phyloP scores from a whole-genome alignment of 2,888 invertebrate species.

The Eugnorisma glareosa region DNA sequence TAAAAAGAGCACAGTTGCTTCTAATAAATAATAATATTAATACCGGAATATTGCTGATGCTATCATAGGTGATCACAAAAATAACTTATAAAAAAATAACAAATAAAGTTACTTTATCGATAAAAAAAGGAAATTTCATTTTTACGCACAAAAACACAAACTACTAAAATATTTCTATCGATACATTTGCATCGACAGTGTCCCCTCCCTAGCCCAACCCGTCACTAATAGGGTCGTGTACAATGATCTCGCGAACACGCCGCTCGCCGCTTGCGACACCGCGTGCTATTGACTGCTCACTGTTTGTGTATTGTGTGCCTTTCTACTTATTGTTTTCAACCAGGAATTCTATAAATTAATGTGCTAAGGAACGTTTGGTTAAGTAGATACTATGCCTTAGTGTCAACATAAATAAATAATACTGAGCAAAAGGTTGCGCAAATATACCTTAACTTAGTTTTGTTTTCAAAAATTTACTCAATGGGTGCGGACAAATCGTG shows the following conservation, averaged over 20 bases:
- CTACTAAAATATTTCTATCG: slow-evolving; percentile 37
- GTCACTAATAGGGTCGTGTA: slow-evolving; percentile 85
- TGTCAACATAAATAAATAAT: background rate
- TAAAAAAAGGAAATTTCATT: no score
- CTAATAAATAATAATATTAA: no score
- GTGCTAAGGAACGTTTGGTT: background rate
- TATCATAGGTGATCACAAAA: background rate
- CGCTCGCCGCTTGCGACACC: slow-evolving; percentile 72
- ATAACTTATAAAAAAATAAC: no score
- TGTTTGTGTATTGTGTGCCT: slow-evolving; percentile 29
- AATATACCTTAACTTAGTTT: background rate
- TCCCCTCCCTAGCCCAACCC: slow-evolving; percentile 72
- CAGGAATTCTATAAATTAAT: background rate
- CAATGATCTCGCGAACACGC: slow-evolving; percentile 81
- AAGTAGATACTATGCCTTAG: background rate
- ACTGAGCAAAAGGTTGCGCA: background rate
- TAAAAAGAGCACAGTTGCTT: background rate
- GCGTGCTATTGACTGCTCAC: slow-evolving; percentile 68
- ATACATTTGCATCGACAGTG: slow-evolving; percentile 43
- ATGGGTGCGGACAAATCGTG: background rate
- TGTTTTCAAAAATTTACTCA: background rate
- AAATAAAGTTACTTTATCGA: background rate
- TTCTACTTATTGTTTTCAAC: slow-evolving; percentile 31
- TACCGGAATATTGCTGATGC: background rate
- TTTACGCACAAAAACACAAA: background rate